A percentile compares a stretch with the other conserved stretches of the same genome.
Evolutionary conservation across 2,797 vertebrate genomes (phyloP).

Genomic region (Caiman crocodilus): DNA sequence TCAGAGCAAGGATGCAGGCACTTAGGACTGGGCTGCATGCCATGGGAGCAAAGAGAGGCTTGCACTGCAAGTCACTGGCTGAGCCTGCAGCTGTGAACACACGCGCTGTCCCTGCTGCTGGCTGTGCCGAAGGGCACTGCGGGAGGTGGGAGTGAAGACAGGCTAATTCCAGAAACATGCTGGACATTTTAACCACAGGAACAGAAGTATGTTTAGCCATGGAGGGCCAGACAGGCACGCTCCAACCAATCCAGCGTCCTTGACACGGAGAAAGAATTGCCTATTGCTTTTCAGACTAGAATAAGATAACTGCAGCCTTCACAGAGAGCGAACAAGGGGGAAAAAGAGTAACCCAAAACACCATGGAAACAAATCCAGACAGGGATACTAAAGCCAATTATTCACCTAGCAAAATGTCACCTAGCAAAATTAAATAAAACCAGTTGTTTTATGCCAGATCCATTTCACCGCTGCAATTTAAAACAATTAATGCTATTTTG

Average conservation of each 20-base stretch:
- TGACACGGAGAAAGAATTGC: background rate
- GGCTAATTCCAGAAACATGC: background rate
- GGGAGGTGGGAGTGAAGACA: background rate
- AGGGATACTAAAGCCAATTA: background rate
- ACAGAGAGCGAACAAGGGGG: background rate
- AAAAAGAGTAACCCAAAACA: background rate
- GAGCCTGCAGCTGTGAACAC: background rate
- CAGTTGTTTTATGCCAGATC: background rate
- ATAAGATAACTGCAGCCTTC: background rate
- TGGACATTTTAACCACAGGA: background rate
- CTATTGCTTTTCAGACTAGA: background rate
- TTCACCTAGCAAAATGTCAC: background rate
- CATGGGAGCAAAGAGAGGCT: background rate
- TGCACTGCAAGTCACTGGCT: background rate
- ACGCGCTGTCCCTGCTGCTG: background rate
- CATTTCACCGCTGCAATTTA: background rate
- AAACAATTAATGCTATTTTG: background rate
- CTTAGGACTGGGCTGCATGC: background rate
- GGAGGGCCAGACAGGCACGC: background rate
- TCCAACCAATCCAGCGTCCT: fast-evolving
- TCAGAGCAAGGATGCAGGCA: background rate
- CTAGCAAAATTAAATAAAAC: background rate
- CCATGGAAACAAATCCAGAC: background rate
- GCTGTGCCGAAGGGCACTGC: background rate
- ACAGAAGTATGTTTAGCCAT: background rate